Percentiles rank a stretch among this genome's conserved stretches.
Conservation (phyloP, 2,797 vertebrate species). For the Coregonus suidteri region DNA sequence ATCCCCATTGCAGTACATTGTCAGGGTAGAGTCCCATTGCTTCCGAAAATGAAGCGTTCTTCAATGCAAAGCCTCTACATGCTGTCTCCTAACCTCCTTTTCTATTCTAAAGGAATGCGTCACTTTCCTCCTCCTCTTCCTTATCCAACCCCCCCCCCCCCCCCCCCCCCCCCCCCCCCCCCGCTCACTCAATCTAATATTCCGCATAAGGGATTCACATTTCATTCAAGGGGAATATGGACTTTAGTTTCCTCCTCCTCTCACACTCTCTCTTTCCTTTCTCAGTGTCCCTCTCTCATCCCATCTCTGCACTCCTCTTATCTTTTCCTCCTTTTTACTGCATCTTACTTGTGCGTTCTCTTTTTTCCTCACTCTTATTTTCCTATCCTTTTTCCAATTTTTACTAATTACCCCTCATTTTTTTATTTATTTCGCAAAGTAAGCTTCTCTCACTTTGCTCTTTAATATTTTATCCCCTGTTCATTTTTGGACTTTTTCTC, state of each 20-base stretch:
- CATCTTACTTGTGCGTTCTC: slow-evolving; percentile 3
- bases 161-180: slow-evolving; percentile 4
- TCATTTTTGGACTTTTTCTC: slow-evolving; percentile 29
- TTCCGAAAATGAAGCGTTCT: background rate
- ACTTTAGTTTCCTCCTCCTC: slow-evolving; percentile 41
- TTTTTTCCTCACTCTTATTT: slow-evolving; percentile 21
- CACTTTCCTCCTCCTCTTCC: no score
- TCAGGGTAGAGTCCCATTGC: no score
- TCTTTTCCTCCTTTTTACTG: background rate
- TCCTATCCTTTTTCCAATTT: background rate
- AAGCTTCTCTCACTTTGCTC: slow-evolving; percentile 37
- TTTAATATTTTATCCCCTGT: slow-evolving; percentile 32
- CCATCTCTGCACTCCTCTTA: slow-evolving; percentile 26
- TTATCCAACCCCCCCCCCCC: no score
- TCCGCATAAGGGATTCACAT: slow-evolving; percentile 76
- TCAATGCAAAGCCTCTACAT: background rate
- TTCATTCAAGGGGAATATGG: slow-evolving; percentile 65
- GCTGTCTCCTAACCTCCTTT: background rate
- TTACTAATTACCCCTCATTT: slow-evolving; percentile 5
- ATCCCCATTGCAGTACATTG: background rate
- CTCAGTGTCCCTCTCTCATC: slow-evolving; percentile 16
- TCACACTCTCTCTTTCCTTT: slow-evolving; percentile 25
- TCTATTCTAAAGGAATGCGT: background rate
- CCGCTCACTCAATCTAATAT: slow-evolving; percentile 55
- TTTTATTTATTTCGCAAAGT: slow-evolving; percentile 26